Evolutionary conservation across 1,140 invertebrate species (phyloP).

Genomic region (Drosophila lacteicornis): DNA sequence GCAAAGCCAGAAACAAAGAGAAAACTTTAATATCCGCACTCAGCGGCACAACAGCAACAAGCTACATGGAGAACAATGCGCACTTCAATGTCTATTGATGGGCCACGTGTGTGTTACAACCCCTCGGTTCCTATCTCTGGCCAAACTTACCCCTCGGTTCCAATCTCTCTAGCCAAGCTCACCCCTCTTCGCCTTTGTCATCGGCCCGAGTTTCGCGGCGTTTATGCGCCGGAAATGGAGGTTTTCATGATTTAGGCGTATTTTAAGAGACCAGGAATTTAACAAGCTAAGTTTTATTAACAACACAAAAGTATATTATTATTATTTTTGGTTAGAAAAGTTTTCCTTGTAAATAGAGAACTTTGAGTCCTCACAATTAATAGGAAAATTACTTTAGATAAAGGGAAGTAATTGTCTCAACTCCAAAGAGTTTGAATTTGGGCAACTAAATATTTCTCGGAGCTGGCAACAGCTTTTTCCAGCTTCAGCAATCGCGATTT

Average conservation of each 20-base stretch:
- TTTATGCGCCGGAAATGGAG: slow-evolving; percentile 33
- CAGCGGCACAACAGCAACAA: slow-evolving; percentile 56
- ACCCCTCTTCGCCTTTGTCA: slow-evolving; percentile 8
- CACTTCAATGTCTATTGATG: slow-evolving; percentile 75
- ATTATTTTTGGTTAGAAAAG: too few relatives aligned
- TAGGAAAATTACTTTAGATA: background rate
- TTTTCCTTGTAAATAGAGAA: background rate
- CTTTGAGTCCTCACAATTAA: too few relatives aligned
- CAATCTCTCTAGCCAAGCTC: background rate
- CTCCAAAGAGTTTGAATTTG: background rate
- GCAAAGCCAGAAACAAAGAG: slow-evolving; percentile 46
- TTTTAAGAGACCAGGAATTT: background rate
- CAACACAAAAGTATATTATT: background rate
- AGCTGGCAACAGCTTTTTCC: background rate
- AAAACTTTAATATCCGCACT: slow-evolving; percentile 67
- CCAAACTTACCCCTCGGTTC: slow-evolving; percentile 1
- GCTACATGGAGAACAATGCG: slow-evolving; percentile 44
- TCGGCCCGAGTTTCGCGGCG: slow-evolving; percentile 6
- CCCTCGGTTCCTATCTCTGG: slow-evolving; percentile 17
- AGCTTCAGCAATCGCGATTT: background rate
- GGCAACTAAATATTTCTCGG: background rate
- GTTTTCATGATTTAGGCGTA: slow-evolving; percentile 6
- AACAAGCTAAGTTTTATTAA: background rate
- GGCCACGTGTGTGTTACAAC: slow-evolving; percentile 41
- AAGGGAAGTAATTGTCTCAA: background rate